These are phyloP conservation scores for Ctenochaetus hawaiiensis DNA, from an alignment of 2,797 vertebrate genomes.

Conservation along the genomic window DNA sequence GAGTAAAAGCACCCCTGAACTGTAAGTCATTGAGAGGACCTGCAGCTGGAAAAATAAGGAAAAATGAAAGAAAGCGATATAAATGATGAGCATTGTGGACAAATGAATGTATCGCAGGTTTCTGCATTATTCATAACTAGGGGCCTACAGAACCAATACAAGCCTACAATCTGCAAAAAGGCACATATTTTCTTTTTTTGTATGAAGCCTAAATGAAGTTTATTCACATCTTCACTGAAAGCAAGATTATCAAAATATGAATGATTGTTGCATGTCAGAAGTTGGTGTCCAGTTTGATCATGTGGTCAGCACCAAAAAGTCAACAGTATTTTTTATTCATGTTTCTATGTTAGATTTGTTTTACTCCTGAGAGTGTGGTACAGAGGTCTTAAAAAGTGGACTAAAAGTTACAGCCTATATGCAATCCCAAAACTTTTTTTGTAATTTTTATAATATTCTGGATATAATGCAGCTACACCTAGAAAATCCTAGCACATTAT, in stretches of 20 bases:
- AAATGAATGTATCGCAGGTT: background rate
- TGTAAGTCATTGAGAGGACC: conserved; percentile 28
- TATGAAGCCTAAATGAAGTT: conserved; percentile 4
- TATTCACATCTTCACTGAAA: background rate
- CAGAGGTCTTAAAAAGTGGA: conserved; percentile 1
- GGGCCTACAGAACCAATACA: background rate
- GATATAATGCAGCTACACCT: background rate
- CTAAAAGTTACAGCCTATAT: background rate
- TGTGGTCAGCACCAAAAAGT: background rate
- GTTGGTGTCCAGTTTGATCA: conserved; percentile 1
- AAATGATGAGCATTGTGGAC: conserved; percentile 2
- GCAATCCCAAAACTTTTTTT: background rate
- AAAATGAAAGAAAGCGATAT: conserved; percentile 1
- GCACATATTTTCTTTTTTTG: background rate
- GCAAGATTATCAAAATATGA: background rate
- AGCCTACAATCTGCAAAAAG: conserved; percentile 1
- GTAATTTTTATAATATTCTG: background rate
- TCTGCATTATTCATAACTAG: background rate
- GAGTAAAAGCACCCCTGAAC: conserved; percentile 10
- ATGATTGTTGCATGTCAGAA: background rate
- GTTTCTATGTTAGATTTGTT: conserved; percentile 5
- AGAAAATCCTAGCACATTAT: background rate
- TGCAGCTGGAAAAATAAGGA: background rate
- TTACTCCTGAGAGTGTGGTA: background rate
- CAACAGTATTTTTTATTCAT: background rate